Evolutionary conservation across 2,888 invertebrate species (phyloP), one percentile per base, ranked within the genome.

Genomic region (Caenorhabditis parvicauda): DNA sequence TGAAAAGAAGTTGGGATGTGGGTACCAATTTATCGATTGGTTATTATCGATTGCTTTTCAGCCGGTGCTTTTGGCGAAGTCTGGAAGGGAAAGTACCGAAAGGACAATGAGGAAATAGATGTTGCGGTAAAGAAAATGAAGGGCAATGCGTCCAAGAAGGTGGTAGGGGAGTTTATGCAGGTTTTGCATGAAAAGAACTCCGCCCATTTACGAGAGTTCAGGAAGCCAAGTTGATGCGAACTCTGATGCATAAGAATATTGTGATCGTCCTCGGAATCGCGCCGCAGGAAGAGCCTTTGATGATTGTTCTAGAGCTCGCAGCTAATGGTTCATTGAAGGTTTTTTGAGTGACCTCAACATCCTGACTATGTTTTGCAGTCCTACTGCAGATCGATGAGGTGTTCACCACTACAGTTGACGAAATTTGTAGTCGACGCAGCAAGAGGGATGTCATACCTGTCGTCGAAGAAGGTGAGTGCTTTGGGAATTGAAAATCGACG

Each of bases 61-160:
- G 51, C 52, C n/a, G 66, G 66, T 1, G 66, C 62, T 7, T 66
- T 66, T 27, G 66, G 66, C 14, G 62, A 66, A 46, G 63, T 66
- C 12, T 63, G 53, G 59, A 63, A 48, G 19, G 66, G 66, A 45
- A 45, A 19, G 22, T 28, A 9, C 53, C 3, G 53, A 46, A n/a
- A 32, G 24, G 2, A 27, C 17, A 27, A 14, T 14, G 7, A 48
- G 27, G 39, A 43, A 25, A 32, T 59, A 2, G 46, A 62, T 17
- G 63, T 63, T 22, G 63, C 66, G 2, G 57, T 63, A 35, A 66
- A 66, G 44, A 56, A 45, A 19, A 62, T 66, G 54, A 66, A 66
- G 35, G 66, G 62, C 7, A 55, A 62, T 41, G 54, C 51, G 25
- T 52, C 55, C 27, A 66, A 60, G 45, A 38, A 42, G 12, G 39